Conservation (phyloP, 64 coral and sea anemone species). For the Exaiptasia diaphana region DNA sequence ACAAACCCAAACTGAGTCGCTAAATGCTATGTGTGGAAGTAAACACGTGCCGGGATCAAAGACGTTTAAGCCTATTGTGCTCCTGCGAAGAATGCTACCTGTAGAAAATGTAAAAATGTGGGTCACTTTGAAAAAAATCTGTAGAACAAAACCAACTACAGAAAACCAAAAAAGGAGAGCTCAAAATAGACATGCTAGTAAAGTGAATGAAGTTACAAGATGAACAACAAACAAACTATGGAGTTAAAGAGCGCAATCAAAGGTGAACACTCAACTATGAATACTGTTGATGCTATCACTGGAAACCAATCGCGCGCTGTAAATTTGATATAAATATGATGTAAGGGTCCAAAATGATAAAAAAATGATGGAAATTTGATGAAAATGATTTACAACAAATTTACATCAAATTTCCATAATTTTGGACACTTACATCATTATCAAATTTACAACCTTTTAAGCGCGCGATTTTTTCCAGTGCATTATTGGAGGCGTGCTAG, state of each 20-base stretch:
- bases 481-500: constrained; percentile 36
- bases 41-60: not conserved
- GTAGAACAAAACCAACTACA: not conserved
- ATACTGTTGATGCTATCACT: no score
- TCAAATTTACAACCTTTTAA: no score
- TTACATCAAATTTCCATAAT: no score
- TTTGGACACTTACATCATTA: no score
- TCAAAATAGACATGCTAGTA: not conserved
- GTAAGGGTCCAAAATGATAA: no score
- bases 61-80: not conserved
- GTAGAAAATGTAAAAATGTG: constrained; percentile 37
- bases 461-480: no score
- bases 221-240: not conserved
- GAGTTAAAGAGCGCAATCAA: not conserved
- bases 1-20: not conserved
- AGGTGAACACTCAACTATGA: no score
- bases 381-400: constrained; percentile 4
- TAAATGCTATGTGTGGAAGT: no score
- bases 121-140: constrained; percentile 36
- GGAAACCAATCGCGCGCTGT: not conserved
- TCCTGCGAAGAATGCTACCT: constrained; percentile 9
- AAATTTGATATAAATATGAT: not conserved
- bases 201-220: not conserved
- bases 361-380: not conserved
- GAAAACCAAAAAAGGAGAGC: not conserved